Base-by-base conservation (phyloP, 2,113 vertebrate species). In the Tenrec ecaudatus region DNA sequence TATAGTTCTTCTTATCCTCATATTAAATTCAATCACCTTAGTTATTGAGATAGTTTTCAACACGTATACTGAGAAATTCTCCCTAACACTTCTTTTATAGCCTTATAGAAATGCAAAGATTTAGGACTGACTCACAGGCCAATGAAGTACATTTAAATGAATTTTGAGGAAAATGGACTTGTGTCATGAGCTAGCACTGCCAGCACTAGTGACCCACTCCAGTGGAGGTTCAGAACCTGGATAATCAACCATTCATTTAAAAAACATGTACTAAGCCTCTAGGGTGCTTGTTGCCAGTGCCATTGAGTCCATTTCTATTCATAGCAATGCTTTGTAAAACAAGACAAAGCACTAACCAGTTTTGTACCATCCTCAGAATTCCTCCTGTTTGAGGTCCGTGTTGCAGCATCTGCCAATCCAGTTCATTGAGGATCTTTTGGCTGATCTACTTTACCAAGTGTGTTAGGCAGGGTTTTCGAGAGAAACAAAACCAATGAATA, bases 231-330 rank as follows among this genome's bases (percentile, higher is more conserved):
- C 43, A 47, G 43, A 47, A 38, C 36, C 17, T 25, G 91, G 69
- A 62, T 86, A 82, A 29, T 83, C 16, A 84, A 71, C 82, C 31
- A 47, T 47, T 90, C 64, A 91, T 47, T 53, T 81, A 57, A 93
- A 71, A 92, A 57, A 64, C 69, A 85, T 82, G 68, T 88, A 89
- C 78, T 84, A 94, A 91, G 31, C 27, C 8, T 91, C 15, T 53
- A 40, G 1, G 76, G 66, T 90, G 20, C 38, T 80, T 47, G 6
- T 47, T 47, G 43, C 58, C 58, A 11, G 20, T 25, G 62, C 23
- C 62, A 66, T 66, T 25, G 62, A 66, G 22, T 25, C 23, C 4
- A 4, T 62, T 62, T 4, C 22, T 5, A 66, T 23, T 66, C 62
- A 66, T 66, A 66, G 62, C 62, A 8, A 25, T 23, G 7, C 62